Conservation (phyloP, 2,888 invertebrate species). For the Plutella xylostella region DNA sequence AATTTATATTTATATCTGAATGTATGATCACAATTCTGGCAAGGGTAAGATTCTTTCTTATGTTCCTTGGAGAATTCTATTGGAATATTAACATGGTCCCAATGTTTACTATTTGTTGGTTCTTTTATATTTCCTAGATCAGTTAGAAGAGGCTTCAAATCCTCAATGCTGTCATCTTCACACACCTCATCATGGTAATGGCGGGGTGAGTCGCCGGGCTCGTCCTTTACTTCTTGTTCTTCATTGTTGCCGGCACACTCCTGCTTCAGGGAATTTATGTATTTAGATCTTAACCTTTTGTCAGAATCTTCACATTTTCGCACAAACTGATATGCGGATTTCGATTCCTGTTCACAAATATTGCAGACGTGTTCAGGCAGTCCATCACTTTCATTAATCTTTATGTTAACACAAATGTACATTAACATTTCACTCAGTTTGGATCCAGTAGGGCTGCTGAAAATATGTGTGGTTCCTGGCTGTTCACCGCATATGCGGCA, state of each 20-base stretch:
- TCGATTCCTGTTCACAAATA: constrained; percentile 32
- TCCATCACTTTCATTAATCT: constrained; percentile 33
- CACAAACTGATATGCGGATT: constrained; percentile 34
- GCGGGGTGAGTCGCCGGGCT: constrained; percentile 9
- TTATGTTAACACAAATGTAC: constrained; percentile 37
- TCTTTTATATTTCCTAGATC: too few relatives aligned
- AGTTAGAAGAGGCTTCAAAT: too few relatives aligned
- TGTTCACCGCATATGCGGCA: constrained; percentile 41
- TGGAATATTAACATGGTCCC: too few relatives aligned
- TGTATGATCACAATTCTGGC: too few relatives aligned
- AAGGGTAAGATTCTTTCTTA: too few relatives aligned
- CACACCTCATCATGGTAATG: neutral
- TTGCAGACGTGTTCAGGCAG: constrained; percentile 36
- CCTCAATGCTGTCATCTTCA: too few relatives aligned
- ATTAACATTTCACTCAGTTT: constrained; percentile 31
- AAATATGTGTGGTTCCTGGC: constrained; percentile 31
- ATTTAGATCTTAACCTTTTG: constrained; percentile 22
- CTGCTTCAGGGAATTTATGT: neutral
- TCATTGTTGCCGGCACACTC: neutral
- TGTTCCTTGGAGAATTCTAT: too few relatives aligned
- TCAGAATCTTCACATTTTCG: constrained; percentile 42
- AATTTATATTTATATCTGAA: too few relatives aligned
- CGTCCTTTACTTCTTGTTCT: constrained; percentile 4
- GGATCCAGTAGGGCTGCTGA: constrained; percentile 22
- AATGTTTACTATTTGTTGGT: too few relatives aligned